Evolutionary conservation across 2,888 invertebrate species (phyloP).

Genomic region (Steinernema carpocapsae): DNA sequence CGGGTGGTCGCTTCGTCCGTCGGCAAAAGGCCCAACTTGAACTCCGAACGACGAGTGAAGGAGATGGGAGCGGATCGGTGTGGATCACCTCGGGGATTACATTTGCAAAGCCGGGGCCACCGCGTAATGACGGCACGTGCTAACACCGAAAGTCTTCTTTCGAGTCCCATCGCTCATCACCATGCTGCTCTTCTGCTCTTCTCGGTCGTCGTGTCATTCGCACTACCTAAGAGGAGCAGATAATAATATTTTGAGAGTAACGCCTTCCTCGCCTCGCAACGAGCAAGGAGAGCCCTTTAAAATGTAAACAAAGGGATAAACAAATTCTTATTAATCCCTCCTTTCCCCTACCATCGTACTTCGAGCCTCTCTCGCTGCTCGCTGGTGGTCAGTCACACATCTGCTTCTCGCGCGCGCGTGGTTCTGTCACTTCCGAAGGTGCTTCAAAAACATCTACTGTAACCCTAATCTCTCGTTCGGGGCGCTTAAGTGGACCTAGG

Average conservation of each 20-base stretch:
- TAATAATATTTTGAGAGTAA: constrained; percentile 1
- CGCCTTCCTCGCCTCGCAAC: too few relatives aligned
- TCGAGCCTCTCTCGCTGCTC: not conserved
- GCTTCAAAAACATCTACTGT: too few relatives aligned
- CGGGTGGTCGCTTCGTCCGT: constrained; percentile 20
- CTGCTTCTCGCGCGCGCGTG: too few relatives aligned
- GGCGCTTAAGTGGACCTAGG: too few relatives aligned
- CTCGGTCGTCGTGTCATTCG: constrained; percentile 5
- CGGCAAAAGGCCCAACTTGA: too few relatives aligned
- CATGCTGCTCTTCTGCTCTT: not conserved
- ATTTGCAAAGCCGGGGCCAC: constrained; percentile 23
- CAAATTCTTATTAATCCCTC: not conserved
- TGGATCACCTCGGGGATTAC: constrained; percentile 3
- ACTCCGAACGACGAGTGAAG: not conserved
- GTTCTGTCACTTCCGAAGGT: too few relatives aligned
- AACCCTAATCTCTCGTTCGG: too few relatives aligned
- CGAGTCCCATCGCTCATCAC: not conserved
- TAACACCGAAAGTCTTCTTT: not conserved
- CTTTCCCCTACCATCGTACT: not conserved
- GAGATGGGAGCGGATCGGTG: constrained; percentile 11
- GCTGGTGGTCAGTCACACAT: not conserved
- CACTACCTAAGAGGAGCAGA: not conserved
- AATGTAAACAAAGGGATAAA: constrained; percentile 18
- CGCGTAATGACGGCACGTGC: constrained; percentile 28
- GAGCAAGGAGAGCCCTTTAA: too few relatives aligned